Evolutionary conservation across 2,113 vertebrate genomes (phyloP).

Genomic region (Anolis sagrei): DNA sequence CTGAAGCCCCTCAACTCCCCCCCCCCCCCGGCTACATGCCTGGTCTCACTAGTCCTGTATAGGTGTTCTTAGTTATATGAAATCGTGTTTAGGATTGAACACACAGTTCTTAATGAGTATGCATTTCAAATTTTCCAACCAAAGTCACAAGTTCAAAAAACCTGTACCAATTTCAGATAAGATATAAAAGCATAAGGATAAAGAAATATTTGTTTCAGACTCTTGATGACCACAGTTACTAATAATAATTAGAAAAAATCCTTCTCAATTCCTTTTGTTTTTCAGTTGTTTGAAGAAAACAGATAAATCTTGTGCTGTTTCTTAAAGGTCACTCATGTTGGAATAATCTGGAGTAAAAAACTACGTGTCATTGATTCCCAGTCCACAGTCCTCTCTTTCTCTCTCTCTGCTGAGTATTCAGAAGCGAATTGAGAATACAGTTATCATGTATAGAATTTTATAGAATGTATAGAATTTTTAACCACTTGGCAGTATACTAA

Average conservation of each 20-base stretch:
- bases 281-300: rapidly evolving
- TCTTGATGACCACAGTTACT: neutral
- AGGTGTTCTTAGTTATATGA: neutral
- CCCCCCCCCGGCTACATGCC: too few species aligned
- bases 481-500: too few species aligned
- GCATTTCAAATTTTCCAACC: neutral
- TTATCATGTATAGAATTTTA: too few species aligned
- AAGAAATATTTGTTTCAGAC: neutral
- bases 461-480: too few species aligned
- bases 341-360: neutral
- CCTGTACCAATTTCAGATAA: neutral
- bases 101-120: rapidly evolving
- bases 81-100: neutral
- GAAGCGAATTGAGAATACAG: too few species aligned
- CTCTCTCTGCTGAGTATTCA: too few species aligned
- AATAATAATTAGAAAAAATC: neutral
- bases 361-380: rapidly evolving
- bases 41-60: too few species aligned
- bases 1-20: too few species aligned
- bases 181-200: rapidly evolving
- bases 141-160: neutral
- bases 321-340: rapidly evolving
- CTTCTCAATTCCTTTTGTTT: rapidly evolving
- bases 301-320: neutral
- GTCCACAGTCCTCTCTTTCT: too few species aligned